Percentiles rank a stretch among this genome's conserved stretches.
Conservation (phyloP, 2,797 vertebrate species). For the Nannoperca australis region DNA sequence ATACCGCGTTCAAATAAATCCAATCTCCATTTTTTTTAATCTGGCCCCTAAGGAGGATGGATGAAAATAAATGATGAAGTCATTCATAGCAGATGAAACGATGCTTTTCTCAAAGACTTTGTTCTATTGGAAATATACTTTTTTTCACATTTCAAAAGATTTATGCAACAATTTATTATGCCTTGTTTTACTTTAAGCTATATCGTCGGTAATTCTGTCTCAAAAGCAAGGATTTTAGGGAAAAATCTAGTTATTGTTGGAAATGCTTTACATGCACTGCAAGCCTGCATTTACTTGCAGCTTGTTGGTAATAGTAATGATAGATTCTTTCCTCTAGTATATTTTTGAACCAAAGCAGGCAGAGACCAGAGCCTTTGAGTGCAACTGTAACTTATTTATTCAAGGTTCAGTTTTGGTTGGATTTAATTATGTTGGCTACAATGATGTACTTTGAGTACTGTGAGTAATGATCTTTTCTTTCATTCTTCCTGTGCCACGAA, state of each 20-base stretch:
- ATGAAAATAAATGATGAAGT: conserved; percentile 33
- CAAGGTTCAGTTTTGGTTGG: not conserved
- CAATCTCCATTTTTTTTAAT: conserved; percentile 15
- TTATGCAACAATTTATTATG: conserved; percentile 38
- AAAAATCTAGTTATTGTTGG: conserved; percentile 1
- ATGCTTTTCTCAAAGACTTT: conserved; percentile 35
- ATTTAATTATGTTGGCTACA: not conserved
- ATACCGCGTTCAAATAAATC: not conserved
- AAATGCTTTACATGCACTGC: conserved; percentile 4
- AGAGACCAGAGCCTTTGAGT: too few species aligned
- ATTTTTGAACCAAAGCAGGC: not conserved
- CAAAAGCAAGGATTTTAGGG: conserved; percentile 13
- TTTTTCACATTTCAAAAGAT: conserved; percentile 48
- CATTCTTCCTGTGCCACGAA: not conserved
- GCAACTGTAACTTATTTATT: not conserved
- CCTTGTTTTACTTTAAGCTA: conserved; percentile 49
- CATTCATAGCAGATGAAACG: conserved; percentile 33
- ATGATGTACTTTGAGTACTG: too few species aligned
- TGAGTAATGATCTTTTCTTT: not conserved
- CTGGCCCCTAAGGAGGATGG: not conserved
- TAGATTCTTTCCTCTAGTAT: not conserved
- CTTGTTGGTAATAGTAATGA: not conserved
- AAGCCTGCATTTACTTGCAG: conserved; percentile 1
- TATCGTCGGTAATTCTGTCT: conserved; percentile 34
- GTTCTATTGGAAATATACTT: conserved; percentile 25